phyloP scores from a whole-genome alignment of 2,888 invertebrate genomes.

The Vannuccia rotundouncinata region DNA sequence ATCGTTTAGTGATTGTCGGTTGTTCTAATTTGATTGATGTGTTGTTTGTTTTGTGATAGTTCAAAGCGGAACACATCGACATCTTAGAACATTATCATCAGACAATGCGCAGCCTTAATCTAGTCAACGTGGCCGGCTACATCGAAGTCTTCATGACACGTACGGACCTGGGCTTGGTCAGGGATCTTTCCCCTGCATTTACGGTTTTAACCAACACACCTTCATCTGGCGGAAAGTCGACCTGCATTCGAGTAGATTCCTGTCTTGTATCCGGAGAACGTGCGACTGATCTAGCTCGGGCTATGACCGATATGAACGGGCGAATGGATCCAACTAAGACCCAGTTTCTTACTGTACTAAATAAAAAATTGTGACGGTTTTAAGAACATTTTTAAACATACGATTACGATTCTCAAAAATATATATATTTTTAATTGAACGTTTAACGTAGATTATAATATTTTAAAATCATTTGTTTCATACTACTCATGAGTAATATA shows the following conservation, averaged over 20 bases:
- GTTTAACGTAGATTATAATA: background rate
- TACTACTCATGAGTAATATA: no score
- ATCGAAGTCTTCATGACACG: conserved; percentile 84
- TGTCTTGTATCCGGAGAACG: conserved; percentile 86
- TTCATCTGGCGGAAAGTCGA: background rate
- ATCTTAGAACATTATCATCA: conserved; percentile 73
- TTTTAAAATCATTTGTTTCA: no score
- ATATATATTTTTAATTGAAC: background rate
- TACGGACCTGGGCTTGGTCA: conserved; percentile 77
- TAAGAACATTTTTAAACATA: no score
- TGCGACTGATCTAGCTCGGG: conserved; percentile 86
- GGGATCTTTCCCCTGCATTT: conserved; percentile 53
- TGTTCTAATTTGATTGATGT: no score
- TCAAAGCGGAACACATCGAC: background rate
- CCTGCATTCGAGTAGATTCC: conserved; percentile 60
- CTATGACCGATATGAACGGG: conserved; percentile 87
- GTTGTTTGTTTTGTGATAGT: no score
- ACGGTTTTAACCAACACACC: background rate
- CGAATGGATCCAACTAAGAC: conserved; percentile 86
- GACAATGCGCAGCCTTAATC: conserved; percentile 77
- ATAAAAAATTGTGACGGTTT: no score
- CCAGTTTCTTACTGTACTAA: conserved; percentile 99
- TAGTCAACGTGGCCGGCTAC: conserved; percentile 82
- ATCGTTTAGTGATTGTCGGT: no score
- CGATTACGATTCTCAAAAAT: background rate